Percentiles rank a stretch among this genome's conserved stretches.
These are phyloP conservation scores for Ormyrus labotus DNA, from an alignment of 2,888 invertebrate species.

Conservation along the genomic window DNA sequence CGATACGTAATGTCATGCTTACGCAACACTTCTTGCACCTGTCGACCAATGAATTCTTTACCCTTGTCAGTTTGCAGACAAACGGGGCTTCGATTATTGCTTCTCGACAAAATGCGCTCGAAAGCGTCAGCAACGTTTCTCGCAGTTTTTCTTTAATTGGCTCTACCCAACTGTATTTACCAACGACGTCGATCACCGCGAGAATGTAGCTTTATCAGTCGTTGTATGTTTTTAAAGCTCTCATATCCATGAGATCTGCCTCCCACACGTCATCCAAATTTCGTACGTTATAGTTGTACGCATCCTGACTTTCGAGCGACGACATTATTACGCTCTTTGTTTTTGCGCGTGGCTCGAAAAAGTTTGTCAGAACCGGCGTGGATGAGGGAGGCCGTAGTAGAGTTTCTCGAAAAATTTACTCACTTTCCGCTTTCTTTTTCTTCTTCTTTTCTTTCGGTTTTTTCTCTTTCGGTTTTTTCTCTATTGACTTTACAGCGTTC, in stretches of 20 bases:
- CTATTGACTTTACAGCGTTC: too few species aligned
- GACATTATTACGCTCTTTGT: too few species aligned
- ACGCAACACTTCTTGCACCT: not conserved
- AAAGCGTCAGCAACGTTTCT: constrained; percentile 55
- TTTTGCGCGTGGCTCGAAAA: too few species aligned
- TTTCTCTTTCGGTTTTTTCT: too few species aligned
- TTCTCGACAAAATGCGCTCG: constrained; percentile 54
- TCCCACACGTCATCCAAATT: too few species aligned
- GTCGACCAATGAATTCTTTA: not conserved
- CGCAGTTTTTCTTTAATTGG: constrained; percentile 59
- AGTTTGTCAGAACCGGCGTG: too few species aligned
- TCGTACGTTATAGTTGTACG: too few species aligned
- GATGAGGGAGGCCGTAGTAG: too few species aligned
- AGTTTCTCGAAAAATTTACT: too few species aligned
- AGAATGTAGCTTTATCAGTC: constrained; percentile 41
- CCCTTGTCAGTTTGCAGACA: not conserved
- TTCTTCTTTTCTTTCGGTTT: too few species aligned
- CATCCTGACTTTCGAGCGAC: too few species aligned
- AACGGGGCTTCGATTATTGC: constrained; percentile 4
- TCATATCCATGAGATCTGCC: constrained; percentile 25
- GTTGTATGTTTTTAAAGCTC: constrained; percentile 38
- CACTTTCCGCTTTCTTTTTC: too few species aligned
- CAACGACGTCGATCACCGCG: constrained; percentile 51
- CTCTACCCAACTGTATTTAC: constrained; percentile 58
- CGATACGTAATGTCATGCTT: not conserved